Evolutionary conservation across 2,888 invertebrate genomes (phyloP), one percentile per base, ranked within the genome.

Genomic region (Agonopterix heracliana): DNA sequence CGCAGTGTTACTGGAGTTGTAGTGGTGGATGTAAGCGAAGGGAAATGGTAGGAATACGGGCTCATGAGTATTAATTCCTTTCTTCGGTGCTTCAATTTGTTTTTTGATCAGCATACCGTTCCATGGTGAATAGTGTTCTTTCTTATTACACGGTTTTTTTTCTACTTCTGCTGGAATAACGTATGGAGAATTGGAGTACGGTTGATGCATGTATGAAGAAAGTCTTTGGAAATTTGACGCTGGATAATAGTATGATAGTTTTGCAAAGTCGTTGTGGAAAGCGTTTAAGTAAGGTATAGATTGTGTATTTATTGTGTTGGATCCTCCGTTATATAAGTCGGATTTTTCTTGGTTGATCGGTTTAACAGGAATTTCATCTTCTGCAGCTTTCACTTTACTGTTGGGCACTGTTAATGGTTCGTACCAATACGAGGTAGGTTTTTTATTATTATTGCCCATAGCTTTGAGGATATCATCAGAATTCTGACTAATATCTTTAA

Each of bases 181-280:
- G 38, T 38, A 38, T 38, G 10, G 9, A n/a, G 10, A 1, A 10
- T 38, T n/a, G 1, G 9, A 38, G 38, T 38, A 1, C 34, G 34
- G 61, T 9, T 53, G 59, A 54, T 75, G 68, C 1, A 61, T 46
- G 47, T 84, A 83, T 0, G 82, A 77, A 2, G 72, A 56, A 13
- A 59, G 46, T 47, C 74, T 70, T 56, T 83, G 78, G 40, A 79
- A 77, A 35, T 55, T 56, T 2, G 81, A 71, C 11, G 77, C 54
- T 1, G 78, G 74, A 46, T 79, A 78, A 50, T 77, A 75, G 61
- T 80, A 82, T 0, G 81, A 78, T 4, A 77, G 13, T 54, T 67
- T 74, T 7, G 62, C 57, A 41, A 73, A 70, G 47, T 79, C 73
- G 9, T 5, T 38, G 38, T 38, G 9, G n/a, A n/a, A n/a, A 3